phyloP scores from a whole-genome alignment of 2,888 invertebrate species.

The Latheticus oryzae region DNA sequence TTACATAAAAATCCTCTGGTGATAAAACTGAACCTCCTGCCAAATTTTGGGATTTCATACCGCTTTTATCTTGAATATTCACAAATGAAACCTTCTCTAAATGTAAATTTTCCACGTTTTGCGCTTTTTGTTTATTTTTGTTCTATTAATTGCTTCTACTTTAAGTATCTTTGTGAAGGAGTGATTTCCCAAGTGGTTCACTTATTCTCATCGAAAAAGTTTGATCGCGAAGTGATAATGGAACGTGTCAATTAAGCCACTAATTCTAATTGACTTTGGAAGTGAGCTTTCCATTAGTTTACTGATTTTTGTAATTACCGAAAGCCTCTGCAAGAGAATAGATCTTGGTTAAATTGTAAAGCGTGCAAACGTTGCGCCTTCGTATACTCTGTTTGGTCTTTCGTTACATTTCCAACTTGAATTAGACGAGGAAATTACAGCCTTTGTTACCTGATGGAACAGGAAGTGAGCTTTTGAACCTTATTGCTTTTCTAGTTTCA shows the following conservation, averaged over 20 bases:
- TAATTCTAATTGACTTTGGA: constrained; percentile 32
- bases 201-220: constrained; percentile 10
- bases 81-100: constrained; percentile 16
- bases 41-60: constrained; percentile 14
- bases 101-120: constrained; percentile 35
- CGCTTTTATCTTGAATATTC: constrained; percentile 2
- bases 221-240: constrained; percentile 11
- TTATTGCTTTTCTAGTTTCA: constrained; percentile 40
- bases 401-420: constrained; percentile 42
- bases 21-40: constrained; percentile 22
- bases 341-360: constrained; percentile 32
- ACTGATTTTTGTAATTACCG: constrained; percentile 46
- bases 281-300: constrained; percentile 43
- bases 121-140: constrained; percentile 19
- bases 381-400: constrained; percentile 33
- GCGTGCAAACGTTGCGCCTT: constrained; percentile 15
- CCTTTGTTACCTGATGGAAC: constrained; percentile 37
- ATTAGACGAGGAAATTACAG: constrained; percentile 39
- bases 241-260: constrained; percentile 28
- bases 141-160: constrained; percentile 13
- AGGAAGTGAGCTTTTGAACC: constrained; percentile 41
- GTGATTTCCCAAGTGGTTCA: constrained; percentile 10
- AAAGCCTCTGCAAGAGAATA: constrained; percentile 28
- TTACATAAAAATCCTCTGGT: constrained; percentile 17
- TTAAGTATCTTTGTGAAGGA: not conserved